Evolutionary conservation across 1,140 invertebrate species (phyloP).

Genomic region (Colletes gigas): DNA sequence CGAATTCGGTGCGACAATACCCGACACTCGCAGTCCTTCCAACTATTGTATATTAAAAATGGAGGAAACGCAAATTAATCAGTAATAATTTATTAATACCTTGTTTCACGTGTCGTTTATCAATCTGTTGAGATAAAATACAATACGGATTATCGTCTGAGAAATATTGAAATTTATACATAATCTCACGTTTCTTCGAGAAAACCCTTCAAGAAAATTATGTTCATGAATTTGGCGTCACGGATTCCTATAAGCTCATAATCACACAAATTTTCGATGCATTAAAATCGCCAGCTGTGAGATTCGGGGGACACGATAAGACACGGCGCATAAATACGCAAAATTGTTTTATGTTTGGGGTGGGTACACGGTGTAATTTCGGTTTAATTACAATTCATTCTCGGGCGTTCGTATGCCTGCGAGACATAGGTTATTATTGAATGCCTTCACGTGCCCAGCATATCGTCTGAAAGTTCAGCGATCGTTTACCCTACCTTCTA

Average conservation of each 20-base stretch:
- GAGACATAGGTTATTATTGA: conserved; percentile 69
- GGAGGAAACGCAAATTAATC: too few species aligned
- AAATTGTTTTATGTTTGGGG: conserved; percentile 35
- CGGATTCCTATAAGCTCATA: not conserved
- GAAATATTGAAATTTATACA: not conserved
- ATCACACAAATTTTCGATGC: not conserved
- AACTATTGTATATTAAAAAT: too few species aligned
- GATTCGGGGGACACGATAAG: not conserved
- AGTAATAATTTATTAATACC: not conserved
- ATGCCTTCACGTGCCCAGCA: conserved; percentile 64
- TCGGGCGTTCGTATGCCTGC: conserved; percentile 55
- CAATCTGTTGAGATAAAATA: not conserved
- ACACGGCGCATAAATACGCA: conserved; percentile 3
- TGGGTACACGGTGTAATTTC: conserved; percentile 69
- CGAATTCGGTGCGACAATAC: not conserved
- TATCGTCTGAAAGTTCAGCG: conserved; percentile 63
- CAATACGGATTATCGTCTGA: not conserved
- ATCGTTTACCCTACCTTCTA: not conserved
- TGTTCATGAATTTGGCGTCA: not conserved
- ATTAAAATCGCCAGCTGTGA: conserved; percentile 6
- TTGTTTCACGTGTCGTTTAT: not conserved
- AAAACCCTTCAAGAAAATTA: not conserved
- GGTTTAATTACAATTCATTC: conserved; percentile 78
- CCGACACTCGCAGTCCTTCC: too few species aligned
- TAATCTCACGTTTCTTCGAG: not conserved